Evolutionary conservation across 2,888 invertebrate genomes (phyloP), one percentile per base, ranked within the genome.

Genomic region (Ypsolopha sequella): DNA sequence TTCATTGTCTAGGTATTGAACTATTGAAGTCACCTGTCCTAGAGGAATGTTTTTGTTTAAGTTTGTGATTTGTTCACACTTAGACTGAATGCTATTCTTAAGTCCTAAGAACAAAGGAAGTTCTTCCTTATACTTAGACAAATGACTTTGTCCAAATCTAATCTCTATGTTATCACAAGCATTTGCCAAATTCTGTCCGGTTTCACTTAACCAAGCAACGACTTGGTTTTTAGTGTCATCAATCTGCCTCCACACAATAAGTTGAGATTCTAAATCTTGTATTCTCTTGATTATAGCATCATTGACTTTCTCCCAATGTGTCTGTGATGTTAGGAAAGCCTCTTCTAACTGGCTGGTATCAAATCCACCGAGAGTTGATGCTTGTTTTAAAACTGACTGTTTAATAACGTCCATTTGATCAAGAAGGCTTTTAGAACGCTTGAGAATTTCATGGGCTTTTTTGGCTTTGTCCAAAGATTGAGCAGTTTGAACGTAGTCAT

Each of bases 221-320:
- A 97, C 85, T 68, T 95, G 95, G 56, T 93, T 92, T 68, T 95
- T 95, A 0, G 92, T 91, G 54, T 95, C 94, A 60, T 95, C 94
- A 38, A 98, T 93, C 72, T 97, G 96, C 63, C 95, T 93, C 96
- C 97, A 97, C 51, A 97, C 93, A n/a, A 95, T 92, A 0, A 93
- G 88, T 75, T 97, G 96, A 0, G 95, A 94, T 77, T 98, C 97
- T 49, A 93, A 89, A 51, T 91, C 91, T 71, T 95, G 95, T 24
- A 92, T 91, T 59, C 91, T 89, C 58, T 92, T 93, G 6, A 92
- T 88, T 4, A 94, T 89, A 48, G 89, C 89, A 55, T 93, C 92
- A 61, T 93, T 91, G 0, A 90, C 86, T 57, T 91, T 89, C 54
- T 93, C 92, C 90, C 93, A 94, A 13, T 88, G 88, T 33, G 89